A percentile compares a stretch with the other conserved stretches of the same genome.
phyloP scores from a whole-genome alignment of 2,113 vertebrate genomes.

The Melozone crissalis region DNA sequence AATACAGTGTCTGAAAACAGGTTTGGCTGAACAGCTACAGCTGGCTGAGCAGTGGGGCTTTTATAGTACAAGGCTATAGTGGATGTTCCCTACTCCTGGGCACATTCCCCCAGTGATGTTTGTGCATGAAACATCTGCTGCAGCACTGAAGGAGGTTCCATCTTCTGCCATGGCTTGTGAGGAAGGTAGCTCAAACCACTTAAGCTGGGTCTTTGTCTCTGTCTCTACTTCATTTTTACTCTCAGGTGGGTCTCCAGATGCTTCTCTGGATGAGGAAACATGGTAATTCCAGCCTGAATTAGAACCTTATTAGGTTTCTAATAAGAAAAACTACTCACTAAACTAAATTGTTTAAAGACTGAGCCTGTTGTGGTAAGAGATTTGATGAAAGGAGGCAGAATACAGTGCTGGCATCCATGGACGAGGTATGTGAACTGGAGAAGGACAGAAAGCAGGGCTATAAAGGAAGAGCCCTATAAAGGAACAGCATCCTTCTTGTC shows the following conservation, averaged over 20 bases:
- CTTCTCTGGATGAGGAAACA: background rate
- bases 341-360: background rate
- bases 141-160: background rate
- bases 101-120: background rate
- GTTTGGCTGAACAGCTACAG: background rate
- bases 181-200: background rate
- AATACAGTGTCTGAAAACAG: background rate
- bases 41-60: background rate
- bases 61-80: rapidly evolving
- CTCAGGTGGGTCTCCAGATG: background rate
- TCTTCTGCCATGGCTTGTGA: background rate
- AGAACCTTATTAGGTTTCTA: background rate
- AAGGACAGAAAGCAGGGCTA: background rate
- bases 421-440: rapidly evolving
- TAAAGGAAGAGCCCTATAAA: background rate
- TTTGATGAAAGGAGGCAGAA: background rate
- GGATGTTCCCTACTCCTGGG: background rate
- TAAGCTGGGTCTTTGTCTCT: background rate
- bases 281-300: background rate
- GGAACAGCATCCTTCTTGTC: background rate
- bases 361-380: background rate
- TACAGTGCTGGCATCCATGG: too few relatives aligned
- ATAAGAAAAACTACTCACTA: background rate
- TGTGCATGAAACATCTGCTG: background rate
- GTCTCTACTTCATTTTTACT: background rate